phyloP scores from a whole-genome alignment of 2,888 invertebrate species.

The Vandiemenella viatica region DNA sequence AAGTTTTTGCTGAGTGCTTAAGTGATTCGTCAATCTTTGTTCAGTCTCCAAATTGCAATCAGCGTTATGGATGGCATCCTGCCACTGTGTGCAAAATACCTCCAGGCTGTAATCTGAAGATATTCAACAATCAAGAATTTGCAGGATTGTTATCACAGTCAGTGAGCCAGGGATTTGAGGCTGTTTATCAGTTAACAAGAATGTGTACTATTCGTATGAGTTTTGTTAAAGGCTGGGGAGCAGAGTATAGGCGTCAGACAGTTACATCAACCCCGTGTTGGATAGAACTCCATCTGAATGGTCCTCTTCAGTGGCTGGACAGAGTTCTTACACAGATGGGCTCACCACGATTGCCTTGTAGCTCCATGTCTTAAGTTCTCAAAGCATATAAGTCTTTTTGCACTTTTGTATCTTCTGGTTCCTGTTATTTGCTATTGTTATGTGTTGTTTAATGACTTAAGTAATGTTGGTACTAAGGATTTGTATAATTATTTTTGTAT shows the following conservation, averaged over 20 bases:
- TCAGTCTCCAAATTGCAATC: conserved; percentile 96
- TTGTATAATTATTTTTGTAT: no score
- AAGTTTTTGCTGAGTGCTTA: conserved; percentile 95
- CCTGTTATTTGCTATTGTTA: no score
- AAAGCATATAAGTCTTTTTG: no score
- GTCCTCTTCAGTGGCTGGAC: conserved; percentile 94
- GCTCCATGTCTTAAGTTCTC: conserved; percentile 90
- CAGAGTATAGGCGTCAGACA: conserved; percentile 91
- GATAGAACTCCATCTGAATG: conserved; percentile 96
- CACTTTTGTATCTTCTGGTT: no score
- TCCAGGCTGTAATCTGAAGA: conserved; percentile 91
- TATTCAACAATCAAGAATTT: conserved; percentile 98
- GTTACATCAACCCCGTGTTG: conserved; percentile 98
- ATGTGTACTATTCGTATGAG: conserved; percentile 99
- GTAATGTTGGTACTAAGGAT: no score
- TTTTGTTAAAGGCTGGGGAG: conserved; percentile 98
- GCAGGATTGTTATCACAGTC: conserved; percentile 88
- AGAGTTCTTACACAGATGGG: conserved; percentile 96
- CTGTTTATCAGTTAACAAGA: conserved; percentile 90
- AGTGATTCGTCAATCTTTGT: conserved; percentile 96
- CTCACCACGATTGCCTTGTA: conserved; percentile 83
- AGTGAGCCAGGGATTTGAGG: conserved; percentile 95
- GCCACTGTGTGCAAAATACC: conserved; percentile 98
- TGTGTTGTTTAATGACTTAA: no score
- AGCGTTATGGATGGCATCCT: conserved; percentile 96